Base-by-base conservation (phyloP, 64 coral and sea anemone species). In the Platygyra sinensis region DNA sequence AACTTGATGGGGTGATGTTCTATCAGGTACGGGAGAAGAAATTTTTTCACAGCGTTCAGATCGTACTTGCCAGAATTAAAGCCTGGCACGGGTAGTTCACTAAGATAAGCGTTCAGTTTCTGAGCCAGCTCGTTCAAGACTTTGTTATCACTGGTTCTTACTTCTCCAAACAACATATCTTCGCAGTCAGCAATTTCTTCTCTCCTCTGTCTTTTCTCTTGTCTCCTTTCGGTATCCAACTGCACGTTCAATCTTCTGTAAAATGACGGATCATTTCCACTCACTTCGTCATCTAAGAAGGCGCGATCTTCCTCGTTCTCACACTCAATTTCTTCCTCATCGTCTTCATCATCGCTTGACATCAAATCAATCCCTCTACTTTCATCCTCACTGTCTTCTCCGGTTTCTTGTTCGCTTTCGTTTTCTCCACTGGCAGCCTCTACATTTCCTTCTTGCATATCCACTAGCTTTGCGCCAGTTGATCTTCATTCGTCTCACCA, bases 31-130 rank as follows among this genome's bases (percentile, higher is more conserved):
- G 18, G 76, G 27, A 79, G 17, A 10, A 46, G 17, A 79, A 50
- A 79, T 52, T 52, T 1, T n/a, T 51, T 52, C 42, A 59, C 52
- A 13, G 72, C 67, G 27, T 72, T 72, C 4, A 72, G 67, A 8
- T 85, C 61, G 18, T 85, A 85, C 61, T 85, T 85, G 13, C 81
- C 61, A 14, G 81, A 85, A 38, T 85, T 69, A 24, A 86, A 86
- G 15, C 83, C 83, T 8, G 55, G 25, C 8, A 86, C 46, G 2
- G 83, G 83, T 10, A 86, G 32, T 25, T 86, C 65, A 24, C 73
- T 85, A 30, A 85, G 36, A 5, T 85, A 85, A 4, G 27, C 75
- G 22, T 29, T 72, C 2, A 72, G 24, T 72, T 27, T 72, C 5
- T 72, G 10, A 28, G 5, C 12, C 27, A 28, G n/a, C 11, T 72